Conservation (phyloP, 2,888 invertebrate genomes). For the Andrena dorsata region DNA sequence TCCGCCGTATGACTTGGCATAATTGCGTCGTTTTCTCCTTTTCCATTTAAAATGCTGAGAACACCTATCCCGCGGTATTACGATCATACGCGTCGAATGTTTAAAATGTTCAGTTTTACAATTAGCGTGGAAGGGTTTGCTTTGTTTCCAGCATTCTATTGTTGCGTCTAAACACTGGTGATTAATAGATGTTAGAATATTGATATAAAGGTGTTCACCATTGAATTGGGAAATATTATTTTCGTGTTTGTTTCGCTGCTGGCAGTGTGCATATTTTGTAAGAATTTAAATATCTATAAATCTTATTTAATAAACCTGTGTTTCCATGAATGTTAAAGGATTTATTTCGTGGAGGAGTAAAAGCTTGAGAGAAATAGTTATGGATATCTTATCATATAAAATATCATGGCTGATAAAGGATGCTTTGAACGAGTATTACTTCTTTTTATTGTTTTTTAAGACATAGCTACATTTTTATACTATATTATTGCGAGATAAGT, state of each 20-base stretch:
- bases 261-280: background rate
- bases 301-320: background rate
- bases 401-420: background rate
- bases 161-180: background rate
- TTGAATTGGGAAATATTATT: constrained; percentile 8
- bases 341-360: background rate
- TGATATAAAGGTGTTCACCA: background rate
- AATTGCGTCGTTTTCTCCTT: constrained; percentile 1
- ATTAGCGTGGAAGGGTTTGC: background rate
- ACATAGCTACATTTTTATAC: background rate
- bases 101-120: background rate
- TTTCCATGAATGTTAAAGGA: background rate
- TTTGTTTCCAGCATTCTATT: background rate
- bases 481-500: background rate
- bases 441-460: background rate
- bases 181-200: background rate
- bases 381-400: background rate
- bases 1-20: constrained; percentile 28
- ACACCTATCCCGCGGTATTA: background rate
- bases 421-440: background rate
- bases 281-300: background rate
- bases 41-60: constrained; percentile 1
- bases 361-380: background rate
- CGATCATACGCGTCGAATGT: background rate
- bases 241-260: background rate